Evolutionary conservation across 2,113 vertebrate genomes (phyloP), one percentile per base, ranked within the genome.

Genomic region (Sinocyclocheilus anshuiensis): DNA sequence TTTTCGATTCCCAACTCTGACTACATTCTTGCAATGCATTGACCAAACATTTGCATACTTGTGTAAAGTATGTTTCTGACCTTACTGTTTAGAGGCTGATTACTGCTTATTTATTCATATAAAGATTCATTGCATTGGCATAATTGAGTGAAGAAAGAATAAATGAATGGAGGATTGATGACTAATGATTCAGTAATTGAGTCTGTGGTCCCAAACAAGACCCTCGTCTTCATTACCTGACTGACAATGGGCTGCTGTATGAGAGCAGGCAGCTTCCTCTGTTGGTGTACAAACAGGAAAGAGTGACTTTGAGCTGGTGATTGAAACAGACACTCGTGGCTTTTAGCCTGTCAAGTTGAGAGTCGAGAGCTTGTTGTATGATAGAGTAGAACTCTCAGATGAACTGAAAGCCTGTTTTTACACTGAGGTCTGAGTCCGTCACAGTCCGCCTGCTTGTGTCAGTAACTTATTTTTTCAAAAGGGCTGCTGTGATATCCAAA

Each of bases 251-350:
- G 65, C 29, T 45, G 50, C 75, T 57, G 9, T 81, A 69, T 67
- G 67, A 59, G 76, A 18, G 7, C 42, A 12, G 76, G 57, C 24
- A 18, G 81, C 29, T 59, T 42, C 65, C 16, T 74, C 76, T 53
- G 50, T 55, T 83, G 72, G 71, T 29, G 36, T 20, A 79, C 18
- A 39, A 87, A 86, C 83, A 11, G 75, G 53, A 57, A 83, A 6
- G 67, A 81, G 53, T 77, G 59, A 79, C 82, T 74, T 45, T 29
- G 39, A 88, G 63, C 85, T 18, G 77, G 45, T 90, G 86, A 88
- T 83, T 85, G 85, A 90, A 83, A 84, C 84, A 71, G 83, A 50
- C 75, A 74, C 71, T 53, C 59, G 4, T 50, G 33, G 36, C 29
- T 89, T 75, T 83, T 29, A 74, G 84, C 20, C 63, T 53, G 75